Conservation (phyloP, 1,140 invertebrate genomes). For the Sitodiplosis mosellana region DNA sequence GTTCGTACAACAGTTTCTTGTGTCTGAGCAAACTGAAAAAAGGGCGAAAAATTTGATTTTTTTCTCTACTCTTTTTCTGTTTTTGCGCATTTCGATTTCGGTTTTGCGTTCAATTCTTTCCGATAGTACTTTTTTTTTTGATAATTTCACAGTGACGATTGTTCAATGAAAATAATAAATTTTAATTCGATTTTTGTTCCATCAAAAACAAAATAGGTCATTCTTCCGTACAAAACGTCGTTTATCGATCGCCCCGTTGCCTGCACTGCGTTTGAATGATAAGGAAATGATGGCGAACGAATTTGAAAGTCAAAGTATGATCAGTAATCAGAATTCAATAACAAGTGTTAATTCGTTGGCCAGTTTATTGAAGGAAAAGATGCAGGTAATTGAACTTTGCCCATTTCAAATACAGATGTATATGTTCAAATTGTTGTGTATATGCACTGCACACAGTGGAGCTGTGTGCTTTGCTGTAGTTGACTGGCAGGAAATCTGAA, state of each 20-base stretch:
- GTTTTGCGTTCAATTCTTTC: too few species aligned
- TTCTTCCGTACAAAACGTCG: conserved; percentile 20
- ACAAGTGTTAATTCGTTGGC: conserved; percentile 67
- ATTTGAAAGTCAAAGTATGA: conserved; percentile 21
- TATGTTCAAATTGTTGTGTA: background rate
- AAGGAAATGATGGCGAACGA: conserved; percentile 23
- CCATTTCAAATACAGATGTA: background rate
- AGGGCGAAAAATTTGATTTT: too few species aligned
- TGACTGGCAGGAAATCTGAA: background rate
- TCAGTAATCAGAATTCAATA: conserved; percentile 36
- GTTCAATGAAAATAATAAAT: too few species aligned
- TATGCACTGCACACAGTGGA: too few species aligned
- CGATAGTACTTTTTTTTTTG: too few species aligned
- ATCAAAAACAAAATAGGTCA: conserved; percentile 9
- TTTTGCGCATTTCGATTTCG: too few species aligned
- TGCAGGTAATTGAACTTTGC: conserved; percentile 36
- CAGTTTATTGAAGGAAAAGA: conserved; percentile 60
- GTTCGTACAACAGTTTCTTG: too few species aligned
- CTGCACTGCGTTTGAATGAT: conserved; percentile 19
- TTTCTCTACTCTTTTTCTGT: too few species aligned
- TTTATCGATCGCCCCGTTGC: conserved; percentile 20
- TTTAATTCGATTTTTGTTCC: too few species aligned
- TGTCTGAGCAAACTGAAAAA: too few species aligned
- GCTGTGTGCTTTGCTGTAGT: background rate
- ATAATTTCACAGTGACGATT: too few species aligned